Conservation (phyloP, 2,797 vertebrate species). For the Cottoperca gobio region DNA sequence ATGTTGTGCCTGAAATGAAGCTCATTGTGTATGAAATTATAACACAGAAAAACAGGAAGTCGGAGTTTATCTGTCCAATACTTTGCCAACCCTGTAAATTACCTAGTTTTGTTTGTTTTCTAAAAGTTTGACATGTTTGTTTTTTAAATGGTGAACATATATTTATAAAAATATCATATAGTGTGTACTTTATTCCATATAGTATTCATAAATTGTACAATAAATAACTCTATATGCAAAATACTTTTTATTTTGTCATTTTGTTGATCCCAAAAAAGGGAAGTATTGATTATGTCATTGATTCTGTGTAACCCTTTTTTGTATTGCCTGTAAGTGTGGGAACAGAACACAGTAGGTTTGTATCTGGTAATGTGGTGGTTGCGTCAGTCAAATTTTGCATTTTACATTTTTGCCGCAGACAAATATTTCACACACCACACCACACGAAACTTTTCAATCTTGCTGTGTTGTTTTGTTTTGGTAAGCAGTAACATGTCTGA, state of each 20-base stretch:
- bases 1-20: not conserved
- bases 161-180: slow-evolving; percentile 55
- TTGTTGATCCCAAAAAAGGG: not conserved
- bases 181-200: not conserved
- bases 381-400: not conserved
- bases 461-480: not conserved
- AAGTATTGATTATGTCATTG: not conserved
- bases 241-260: not conserved
- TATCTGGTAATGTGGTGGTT: not conserved
- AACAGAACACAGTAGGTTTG: not conserved
- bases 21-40: slow-evolving; percentile 18
- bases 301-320: not conserved
- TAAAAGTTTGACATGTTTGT: not conserved
- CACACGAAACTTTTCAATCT: no score
- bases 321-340: not conserved
- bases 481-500: not conserved
- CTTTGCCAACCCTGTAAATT: slow-evolving; percentile 43
- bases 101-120: slow-evolving; percentile 16
- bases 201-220: slow-evolving; percentile 13
- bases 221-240: slow-evolving; percentile 12
- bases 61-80: slow-evolving; percentile 16
- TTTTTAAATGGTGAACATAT: slow-evolving; percentile 33
- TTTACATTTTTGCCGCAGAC: not conserved
- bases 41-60: slow-evolving; percentile 16
- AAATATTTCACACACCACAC: not conserved